phyloP scores from a whole-genome alignment of 2,888 invertebrate genomes.

The Drosophila paramelanica region DNA sequence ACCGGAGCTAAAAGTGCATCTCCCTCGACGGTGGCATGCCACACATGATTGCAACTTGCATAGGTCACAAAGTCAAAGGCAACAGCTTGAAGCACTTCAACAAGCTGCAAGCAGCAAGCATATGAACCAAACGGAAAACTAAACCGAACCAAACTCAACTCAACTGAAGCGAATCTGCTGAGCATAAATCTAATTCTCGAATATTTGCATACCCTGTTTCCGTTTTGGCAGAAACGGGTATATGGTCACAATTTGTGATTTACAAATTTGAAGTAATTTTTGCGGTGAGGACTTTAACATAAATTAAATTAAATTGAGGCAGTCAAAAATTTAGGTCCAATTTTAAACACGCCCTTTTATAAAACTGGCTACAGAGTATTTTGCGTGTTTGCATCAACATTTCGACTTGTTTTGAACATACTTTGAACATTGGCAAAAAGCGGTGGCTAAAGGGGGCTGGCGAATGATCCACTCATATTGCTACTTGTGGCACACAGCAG shows the following conservation, averaged over 20 bases:
- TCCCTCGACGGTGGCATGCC: conserved; percentile 9
- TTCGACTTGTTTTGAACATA: background rate
- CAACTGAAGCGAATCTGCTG: background rate
- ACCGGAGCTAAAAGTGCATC: background rate
- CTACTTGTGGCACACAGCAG: conserved; percentile 23
- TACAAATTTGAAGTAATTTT: no score
- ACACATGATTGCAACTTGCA: conserved; percentile 27
- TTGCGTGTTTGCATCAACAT: background rate
- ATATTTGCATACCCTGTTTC: conserved; percentile 17
- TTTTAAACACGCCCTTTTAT: background rate
- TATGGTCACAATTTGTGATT: no score
- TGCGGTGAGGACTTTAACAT: no score
- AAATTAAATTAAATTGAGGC: no score
- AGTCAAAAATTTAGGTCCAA: no score
- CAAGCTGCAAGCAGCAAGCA: background rate
- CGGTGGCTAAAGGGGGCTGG: background rate
- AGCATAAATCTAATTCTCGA: conserved; percentile 54
- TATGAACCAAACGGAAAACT: conserved; percentile 4
- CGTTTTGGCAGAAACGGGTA: background rate
- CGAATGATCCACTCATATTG: conserved; percentile 2
- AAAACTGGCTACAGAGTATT: conserved; percentile 10
- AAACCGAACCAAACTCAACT: conserved; percentile 7
- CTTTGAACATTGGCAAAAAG: background rate
- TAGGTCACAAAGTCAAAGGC: conserved; percentile 22
- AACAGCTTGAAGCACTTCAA: conserved; percentile 7